A percentile compares a stretch with the other conserved stretches of the same genome.
Conservation (phyloP, 2,113 vertebrate genomes). For the Cephalopterus ornatus region DNA sequence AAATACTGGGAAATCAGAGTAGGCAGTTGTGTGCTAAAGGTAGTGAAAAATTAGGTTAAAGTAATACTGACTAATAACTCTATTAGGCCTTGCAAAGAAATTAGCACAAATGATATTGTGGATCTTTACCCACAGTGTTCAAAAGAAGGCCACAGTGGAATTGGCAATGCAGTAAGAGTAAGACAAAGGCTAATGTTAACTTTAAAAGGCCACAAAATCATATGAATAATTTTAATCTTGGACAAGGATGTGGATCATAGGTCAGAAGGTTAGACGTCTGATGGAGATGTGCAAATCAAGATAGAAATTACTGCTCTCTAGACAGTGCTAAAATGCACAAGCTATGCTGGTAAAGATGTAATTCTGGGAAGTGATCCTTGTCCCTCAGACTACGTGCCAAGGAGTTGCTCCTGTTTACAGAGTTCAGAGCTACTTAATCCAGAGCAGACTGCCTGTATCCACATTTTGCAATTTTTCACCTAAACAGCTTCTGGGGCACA, state of each 20-base stretch:
- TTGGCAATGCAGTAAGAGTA: not conserved
- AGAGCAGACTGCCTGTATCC: not conserved
- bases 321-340: not conserved
- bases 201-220: not conserved
- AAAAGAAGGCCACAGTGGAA: not conserved
- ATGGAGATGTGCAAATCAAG: not conserved
- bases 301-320: not conserved
- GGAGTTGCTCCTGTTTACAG: not conserved
- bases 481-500: not conserved
- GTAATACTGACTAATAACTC: not conserved
- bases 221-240: not conserved
- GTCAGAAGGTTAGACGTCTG: not conserved
- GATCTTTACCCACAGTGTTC: not conserved
- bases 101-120: not conserved
- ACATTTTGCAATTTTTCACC: not conserved
- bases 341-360: not conserved
- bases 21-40: not conserved
- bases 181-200: not conserved
- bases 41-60: not conserved
- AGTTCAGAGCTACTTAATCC: not conserved
- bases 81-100: not conserved
- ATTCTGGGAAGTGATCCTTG: not conserved
- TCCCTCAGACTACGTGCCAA: not conserved
- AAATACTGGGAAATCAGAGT: not conserved
- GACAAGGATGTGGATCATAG: not conserved